These are phyloP conservation scores for Morpho deidamia DNA, from an alignment of 2,888 invertebrate genomes.

Conservation along the genomic window DNA sequence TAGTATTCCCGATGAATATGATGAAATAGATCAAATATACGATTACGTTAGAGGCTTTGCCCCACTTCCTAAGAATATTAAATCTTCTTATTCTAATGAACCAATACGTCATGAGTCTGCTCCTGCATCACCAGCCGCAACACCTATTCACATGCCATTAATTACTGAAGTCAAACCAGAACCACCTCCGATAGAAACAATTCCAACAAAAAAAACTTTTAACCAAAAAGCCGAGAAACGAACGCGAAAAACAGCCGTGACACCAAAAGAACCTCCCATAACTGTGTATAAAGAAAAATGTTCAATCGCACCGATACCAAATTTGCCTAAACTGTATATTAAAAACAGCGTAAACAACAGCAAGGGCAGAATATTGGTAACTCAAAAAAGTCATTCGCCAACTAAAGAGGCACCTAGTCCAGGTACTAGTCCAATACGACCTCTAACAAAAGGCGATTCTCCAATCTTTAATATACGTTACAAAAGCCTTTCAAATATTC, in stretches of 20 bases:
- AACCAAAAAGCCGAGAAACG: conserved; percentile 84
- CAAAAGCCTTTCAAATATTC: conserved; percentile 84
- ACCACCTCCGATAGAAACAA: conserved; percentile 95
- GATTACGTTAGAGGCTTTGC: conserved; percentile 96
- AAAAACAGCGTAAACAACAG: conserved; percentile 84
- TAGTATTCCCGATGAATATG: conserved; percentile 89
- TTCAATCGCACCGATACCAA: conserved; percentile 70
- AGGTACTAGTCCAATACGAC: conserved; percentile 68
- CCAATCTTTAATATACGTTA: conserved; percentile 87
- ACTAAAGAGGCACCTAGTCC: conserved; percentile 85
- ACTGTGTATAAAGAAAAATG: conserved; percentile 79
- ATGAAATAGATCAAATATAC: conserved; percentile 97
- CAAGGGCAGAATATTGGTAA: conserved; percentile 80
- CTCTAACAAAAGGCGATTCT: conserved; percentile 82
- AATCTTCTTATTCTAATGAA: conserved; percentile 80
- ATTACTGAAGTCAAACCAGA: conserved; percentile 85
- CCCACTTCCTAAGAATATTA: conserved; percentile 89
- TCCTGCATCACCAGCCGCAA: conserved; percentile 75
- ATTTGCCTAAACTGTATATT: conserved; percentile 87
- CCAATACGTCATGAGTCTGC: conserved; percentile 72
- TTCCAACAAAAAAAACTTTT: conserved; percentile 87
- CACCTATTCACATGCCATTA: conserved; percentile 74
- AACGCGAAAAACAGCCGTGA: conserved; percentile 82
- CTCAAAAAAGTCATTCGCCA: conserved; percentile 85
- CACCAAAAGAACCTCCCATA: conserved; percentile 74